These are phyloP conservation scores for Daboia siamensis DNA, from an alignment of 2,113 vertebrate genomes.

Conservation along the genomic window DNA sequence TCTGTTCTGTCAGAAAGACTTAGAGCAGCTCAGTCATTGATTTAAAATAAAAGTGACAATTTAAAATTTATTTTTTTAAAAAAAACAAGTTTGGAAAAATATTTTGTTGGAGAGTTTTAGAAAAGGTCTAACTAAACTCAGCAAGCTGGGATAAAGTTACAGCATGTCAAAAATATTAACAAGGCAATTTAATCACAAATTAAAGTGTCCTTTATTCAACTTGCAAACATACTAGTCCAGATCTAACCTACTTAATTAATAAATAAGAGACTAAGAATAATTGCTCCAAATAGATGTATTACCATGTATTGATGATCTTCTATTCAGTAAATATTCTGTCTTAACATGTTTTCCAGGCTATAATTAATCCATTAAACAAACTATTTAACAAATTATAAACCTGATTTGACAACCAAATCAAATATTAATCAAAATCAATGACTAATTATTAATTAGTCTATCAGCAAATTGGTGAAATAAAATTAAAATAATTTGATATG, in stretches of 20 bases:
- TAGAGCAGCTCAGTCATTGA: not conserved
- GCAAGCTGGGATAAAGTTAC: not conserved
- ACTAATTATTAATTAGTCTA: not conserved
- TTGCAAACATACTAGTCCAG: not conserved
- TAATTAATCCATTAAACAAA: not conserved
- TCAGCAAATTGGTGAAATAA: not conserved
- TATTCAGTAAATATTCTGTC: not conserved
- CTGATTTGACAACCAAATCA: not conserved
- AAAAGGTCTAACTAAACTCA: not conserved
- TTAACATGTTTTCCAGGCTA: not conserved
- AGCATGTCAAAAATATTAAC: not conserved
- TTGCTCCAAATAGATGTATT: not conserved
- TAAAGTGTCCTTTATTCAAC: not conserved
- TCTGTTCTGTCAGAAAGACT: not conserved
- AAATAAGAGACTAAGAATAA: not conserved
- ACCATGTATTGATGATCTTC: not conserved
- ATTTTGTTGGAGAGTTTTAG: not conserved
- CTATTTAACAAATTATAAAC: not conserved
- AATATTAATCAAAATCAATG: not conserved
- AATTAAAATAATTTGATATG: not conserved
- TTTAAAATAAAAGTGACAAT: not conserved
- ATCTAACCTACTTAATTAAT: not conserved
- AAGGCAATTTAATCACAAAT: not conserved
- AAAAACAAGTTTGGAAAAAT: not conserved
- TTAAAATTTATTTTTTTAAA: not conserved